Evolutionary conservation across 2,113 vertebrate species (phyloP), one percentile per base, ranked within the genome.

Genomic region (Todiramphus chloris): DNA sequence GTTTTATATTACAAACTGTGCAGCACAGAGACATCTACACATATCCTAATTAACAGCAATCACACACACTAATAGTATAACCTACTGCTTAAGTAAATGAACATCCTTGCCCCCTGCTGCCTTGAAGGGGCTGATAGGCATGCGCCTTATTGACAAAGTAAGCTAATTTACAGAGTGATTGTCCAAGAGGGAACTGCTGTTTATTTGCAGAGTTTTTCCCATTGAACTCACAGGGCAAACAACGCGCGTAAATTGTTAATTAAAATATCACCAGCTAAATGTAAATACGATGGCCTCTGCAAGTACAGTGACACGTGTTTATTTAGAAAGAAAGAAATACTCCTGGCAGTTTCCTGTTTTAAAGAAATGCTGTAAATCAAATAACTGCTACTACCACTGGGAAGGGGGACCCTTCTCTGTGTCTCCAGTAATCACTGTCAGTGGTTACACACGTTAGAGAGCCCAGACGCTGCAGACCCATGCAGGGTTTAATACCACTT

Each of bases 61-160:
- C 98, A 98, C 97, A 96, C 96, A 98, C 95, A 89, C 97, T 98
- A 98, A 98, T 98, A 98, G 97, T 98, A 98, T 97, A 98, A 98
- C 98, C 98, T 98, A 98, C 98, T 98, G 98, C 98, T 98, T 98
- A 98, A 98, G 98, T 98, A 98, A 98, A 98, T 98, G 98, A 98
- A 97, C 97, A 98, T 98, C 97, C 97, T 97, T 97, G 97, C 97
- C 97, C 96, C 98, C 98, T 96, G 98, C 98, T 98, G 98, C 97
- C 97, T 90, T 96, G 97, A 94, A 98, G 97, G 96, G 97, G 95
- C 96, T 98, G 98, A 98, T 97, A 98, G 98, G 98, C 98, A 98
- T 98, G 97, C 60, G 94, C 97, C 97, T 97, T 98, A 98, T 98
- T 98, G 98, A 98, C 98, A 98, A 97, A 98, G 98, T 95, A 97